A percentile compares a stretch with the other conserved stretches of the same genome.
Conservation (phyloP, 1,140 invertebrate species). For the Rhagoletis zephyria region DNA sequence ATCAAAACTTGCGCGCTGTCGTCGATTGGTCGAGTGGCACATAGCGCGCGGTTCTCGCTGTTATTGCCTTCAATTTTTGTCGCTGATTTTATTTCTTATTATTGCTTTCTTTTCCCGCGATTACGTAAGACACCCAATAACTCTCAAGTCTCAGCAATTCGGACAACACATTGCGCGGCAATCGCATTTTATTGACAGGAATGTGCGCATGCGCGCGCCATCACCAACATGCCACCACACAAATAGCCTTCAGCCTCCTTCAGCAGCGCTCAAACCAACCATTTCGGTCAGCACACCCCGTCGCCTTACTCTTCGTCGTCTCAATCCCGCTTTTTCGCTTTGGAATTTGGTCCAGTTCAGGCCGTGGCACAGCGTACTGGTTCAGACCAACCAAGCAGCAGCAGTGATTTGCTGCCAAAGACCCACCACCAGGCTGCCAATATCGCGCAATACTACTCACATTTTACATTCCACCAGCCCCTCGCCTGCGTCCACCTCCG, state of each 20-base stretch:
- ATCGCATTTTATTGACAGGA: constrained; percentile 39
- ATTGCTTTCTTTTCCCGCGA: not conserved
- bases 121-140: not conserved
- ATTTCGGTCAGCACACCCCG: not conserved
- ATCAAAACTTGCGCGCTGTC: not conserved
- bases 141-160: constrained; percentile 10
- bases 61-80: not conserved
- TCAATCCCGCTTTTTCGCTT: not conserved
- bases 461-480: not conserved
- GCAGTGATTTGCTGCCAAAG: constrained; percentile 48
- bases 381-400: not conserved
- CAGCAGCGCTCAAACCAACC: not conserved
- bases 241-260: not conserved
- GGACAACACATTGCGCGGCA: constrained; percentile 5
- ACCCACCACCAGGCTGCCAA: constrained; percentile 35
- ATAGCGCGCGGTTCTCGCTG: not conserved
- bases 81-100: not conserved
- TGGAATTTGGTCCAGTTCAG: constrained; percentile 41
- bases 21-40: not conserved
- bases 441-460: not conserved
- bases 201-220: not conserved
- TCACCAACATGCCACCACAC: not conserved
- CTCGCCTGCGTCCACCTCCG: not conserved
- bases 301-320: not conserved
- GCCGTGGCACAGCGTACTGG: not conserved